Evolutionary conservation across 2,113 vertebrate genomes (phyloP).

Genomic region (Polypterus bichir): DNA sequence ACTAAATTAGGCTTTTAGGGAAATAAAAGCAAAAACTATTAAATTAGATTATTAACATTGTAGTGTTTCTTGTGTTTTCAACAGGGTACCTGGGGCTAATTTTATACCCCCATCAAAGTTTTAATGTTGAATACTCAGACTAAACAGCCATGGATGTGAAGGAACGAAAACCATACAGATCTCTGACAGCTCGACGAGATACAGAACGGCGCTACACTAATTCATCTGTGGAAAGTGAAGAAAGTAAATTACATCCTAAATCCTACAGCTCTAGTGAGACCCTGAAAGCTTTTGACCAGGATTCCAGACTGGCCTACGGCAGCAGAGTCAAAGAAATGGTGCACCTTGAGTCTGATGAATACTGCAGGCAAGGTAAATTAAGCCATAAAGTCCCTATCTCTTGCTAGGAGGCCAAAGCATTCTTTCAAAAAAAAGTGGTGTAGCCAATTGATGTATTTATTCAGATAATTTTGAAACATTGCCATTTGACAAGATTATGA

Average conservation of each 20-base stretch:
- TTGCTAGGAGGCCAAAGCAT: too few species aligned
- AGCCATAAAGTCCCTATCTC: too few species aligned
- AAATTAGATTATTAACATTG: too few species aligned
- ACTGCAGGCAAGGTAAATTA: constrained; percentile 68
- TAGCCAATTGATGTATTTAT: too few species aligned
- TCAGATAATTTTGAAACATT: too few species aligned
- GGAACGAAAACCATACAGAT: constrained; percentile 90
- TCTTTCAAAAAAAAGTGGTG: too few species aligned
- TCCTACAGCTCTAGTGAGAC: constrained; percentile 98
- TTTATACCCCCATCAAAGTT: constrained; percentile 28
- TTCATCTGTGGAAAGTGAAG: constrained; percentile 85
- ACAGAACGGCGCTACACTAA: constrained; percentile 85
- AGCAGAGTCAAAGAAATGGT: constrained; percentile 83
- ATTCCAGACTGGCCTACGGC: constrained; percentile 67
- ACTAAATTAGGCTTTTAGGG: too few species aligned
- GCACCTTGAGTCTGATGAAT: constrained; percentile 85
- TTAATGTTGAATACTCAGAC: constrained; percentile 60
- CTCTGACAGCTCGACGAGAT: constrained; percentile 79
- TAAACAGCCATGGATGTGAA: constrained; percentile 85
- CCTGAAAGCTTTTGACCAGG: constrained; percentile 93
- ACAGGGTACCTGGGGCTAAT: constrained; percentile 53
- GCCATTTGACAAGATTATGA: too few species aligned
- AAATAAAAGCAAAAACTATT: too few species aligned
- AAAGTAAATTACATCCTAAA: constrained; percentile 74
- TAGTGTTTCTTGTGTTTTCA: constrained; percentile 16